These are phyloP conservation scores for Drosophila sturtevanti DNA, from an alignment of 1,140 invertebrate species.

Conservation along the genomic window DNA sequence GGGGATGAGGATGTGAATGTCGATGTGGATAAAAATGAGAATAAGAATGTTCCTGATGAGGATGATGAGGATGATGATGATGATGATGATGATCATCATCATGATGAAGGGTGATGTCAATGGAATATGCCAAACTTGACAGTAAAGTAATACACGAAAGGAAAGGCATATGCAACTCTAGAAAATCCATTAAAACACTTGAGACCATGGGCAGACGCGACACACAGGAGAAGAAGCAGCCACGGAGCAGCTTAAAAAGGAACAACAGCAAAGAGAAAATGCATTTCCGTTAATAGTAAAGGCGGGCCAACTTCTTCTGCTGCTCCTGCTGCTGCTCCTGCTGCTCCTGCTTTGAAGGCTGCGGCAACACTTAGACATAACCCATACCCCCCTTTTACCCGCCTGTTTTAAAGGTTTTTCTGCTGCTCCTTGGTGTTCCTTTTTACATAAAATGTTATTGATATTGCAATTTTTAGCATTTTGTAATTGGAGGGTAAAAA, in stretches of 20 bases:
- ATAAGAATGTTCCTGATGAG: background rate
- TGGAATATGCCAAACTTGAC: conserved; percentile 64
- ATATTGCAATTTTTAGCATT: conserved; percentile 79
- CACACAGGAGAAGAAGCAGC: conserved; percentile 17
- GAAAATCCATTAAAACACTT: conserved; percentile 79
- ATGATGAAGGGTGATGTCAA: conserved; percentile 46
- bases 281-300: conserved; percentile 73
- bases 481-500: conserved; percentile 69
- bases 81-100: no score
- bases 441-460: conserved; percentile 72
- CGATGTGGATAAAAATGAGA: background rate
- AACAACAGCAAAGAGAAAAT: conserved; percentile 50
- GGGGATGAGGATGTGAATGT: no score
- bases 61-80: conserved; percentile 25
- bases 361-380: conserved; percentile 64
- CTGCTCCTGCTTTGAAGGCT: conserved; percentile 64
- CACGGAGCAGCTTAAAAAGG: background rate
- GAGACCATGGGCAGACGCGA: conserved; percentile 59
- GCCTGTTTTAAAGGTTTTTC: background rate
- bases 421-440: background rate
- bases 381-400: background rate
- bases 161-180: conserved; percentile 45
- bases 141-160: conserved; percentile 18
- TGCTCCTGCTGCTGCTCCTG: conserved; percentile 19
- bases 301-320: conserved; percentile 22